phyloP scores from a whole-genome alignment of 1,140 invertebrate species.

The Drosophila ficusphila region DNA sequence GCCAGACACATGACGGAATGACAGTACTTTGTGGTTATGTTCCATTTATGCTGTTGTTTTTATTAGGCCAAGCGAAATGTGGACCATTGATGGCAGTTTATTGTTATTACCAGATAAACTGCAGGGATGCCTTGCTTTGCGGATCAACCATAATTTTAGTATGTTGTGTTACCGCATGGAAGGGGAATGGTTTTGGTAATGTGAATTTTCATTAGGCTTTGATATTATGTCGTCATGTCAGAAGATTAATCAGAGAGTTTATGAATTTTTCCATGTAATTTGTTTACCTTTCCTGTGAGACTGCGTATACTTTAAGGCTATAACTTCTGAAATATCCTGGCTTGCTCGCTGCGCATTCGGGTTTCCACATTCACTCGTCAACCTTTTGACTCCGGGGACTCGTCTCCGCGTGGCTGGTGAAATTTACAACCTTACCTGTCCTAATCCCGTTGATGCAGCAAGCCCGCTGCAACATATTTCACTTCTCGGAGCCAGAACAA shows the following conservation, averaged over 20 bases:
- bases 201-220: slow-evolving; percentile 10
- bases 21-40: slow-evolving; percentile 40
- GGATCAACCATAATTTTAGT: slow-evolving; percentile 26
- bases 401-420: slow-evolving; percentile 31
- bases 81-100: slow-evolving; percentile 38
- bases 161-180: neutral
- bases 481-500: slow-evolving; percentile 52
- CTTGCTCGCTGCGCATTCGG: neutral
- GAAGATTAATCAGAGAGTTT: neutral
- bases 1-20: slow-evolving; percentile 37
- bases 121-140: slow-evolving; percentile 10
- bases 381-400: slow-evolving; percentile 36
- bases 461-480: slow-evolving; percentile 49
- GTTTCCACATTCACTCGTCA: slow-evolving; percentile 21
- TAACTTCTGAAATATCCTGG: neutral
- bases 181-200: neutral
- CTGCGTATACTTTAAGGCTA: slow-evolving; percentile 9
- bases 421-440: slow-evolving; percentile 46
- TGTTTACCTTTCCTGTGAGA: neutral
- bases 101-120: slow-evolving; percentile 36
- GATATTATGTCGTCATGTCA: neutral
- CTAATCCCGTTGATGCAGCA: slow-evolving; percentile 41
- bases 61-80: slow-evolving; percentile 18
- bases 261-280: neutral
- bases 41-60: slow-evolving; percentile 35